These are phyloP conservation scores for Drosophila lutescens DNA, from an alignment of 2,888 invertebrate genomes.

Conservation along the genomic window DNA sequence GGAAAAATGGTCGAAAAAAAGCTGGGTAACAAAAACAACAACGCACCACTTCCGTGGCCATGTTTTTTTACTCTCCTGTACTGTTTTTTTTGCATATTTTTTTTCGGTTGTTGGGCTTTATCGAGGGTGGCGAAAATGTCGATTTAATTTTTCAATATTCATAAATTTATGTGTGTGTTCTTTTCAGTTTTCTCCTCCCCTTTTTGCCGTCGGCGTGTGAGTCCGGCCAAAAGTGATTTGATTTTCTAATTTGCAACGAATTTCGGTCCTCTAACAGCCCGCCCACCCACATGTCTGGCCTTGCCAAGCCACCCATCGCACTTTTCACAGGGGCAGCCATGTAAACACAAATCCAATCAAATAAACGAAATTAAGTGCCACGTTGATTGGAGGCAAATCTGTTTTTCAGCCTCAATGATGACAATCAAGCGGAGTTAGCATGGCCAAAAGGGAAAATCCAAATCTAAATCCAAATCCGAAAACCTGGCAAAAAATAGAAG, in stretches of 20 bases:
- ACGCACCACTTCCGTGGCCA: slow-evolving; percentile 74
- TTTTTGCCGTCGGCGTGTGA: slow-evolving; percentile 29
- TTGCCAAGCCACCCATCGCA: background rate
- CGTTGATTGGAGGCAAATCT: slow-evolving; percentile 80
- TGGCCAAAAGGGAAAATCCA: slow-evolving; percentile 38
- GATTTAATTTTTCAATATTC: slow-evolving; percentile 78
- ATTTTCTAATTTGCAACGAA: slow-evolving; percentile 76
- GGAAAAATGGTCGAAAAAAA: slow-evolving; percentile 80
- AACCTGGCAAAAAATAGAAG: background rate
- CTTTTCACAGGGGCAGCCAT: slow-evolving; percentile 56
- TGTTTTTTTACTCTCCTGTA: slow-evolving; percentile 57
- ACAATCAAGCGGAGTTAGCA: slow-evolving; percentile 62
- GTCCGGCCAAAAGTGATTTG: slow-evolving; percentile 62
- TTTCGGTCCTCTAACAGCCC: slow-evolving; percentile 7
- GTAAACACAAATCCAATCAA: slow-evolving; percentile 80
- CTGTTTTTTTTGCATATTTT: slow-evolving; percentile 25
- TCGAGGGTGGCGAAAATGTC: slow-evolving; percentile 60
- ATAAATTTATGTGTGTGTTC: slow-evolving; percentile 58
- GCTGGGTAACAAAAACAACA: slow-evolving; percentile 38
- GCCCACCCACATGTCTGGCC: slow-evolving; percentile 43
- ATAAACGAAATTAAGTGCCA: slow-evolving; percentile 80
- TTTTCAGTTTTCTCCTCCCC: background rate
- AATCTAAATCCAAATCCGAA: slow-evolving; percentile 24
- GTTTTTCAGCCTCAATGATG: slow-evolving; percentile 80
- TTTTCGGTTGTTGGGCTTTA: slow-evolving; percentile 36